phyloP scores from a whole-genome alignment of 2,113 vertebrate species.

The Phalacrocorax brasilianus region DNA sequence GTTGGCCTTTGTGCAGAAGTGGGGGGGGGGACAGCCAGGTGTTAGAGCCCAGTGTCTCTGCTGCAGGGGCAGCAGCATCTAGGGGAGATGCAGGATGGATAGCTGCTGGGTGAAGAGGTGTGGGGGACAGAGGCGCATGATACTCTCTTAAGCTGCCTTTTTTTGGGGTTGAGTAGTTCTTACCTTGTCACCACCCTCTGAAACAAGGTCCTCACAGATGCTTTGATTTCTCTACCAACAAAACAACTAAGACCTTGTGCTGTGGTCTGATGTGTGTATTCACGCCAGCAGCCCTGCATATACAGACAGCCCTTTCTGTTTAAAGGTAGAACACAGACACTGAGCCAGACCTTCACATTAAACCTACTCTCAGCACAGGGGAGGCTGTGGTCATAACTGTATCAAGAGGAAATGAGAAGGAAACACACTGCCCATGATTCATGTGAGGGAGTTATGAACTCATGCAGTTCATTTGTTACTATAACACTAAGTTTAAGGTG shows the following conservation, averaged over 20 bases:
- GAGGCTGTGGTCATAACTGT: not conserved
- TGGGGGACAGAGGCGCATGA: not conserved
- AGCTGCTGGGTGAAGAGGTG: not conserved
- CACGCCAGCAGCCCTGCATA: not conserved
- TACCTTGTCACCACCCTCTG: not conserved
- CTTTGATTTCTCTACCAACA: not conserved
- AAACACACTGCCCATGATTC: not conserved
- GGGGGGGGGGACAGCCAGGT: not conserved
- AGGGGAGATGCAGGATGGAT: not conserved
- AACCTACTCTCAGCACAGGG: not conserved
- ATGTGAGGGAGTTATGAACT: not conserved
- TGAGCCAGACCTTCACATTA: fast-evolving
- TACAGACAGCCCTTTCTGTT: not conserved
- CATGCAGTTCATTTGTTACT: fast-evolving
- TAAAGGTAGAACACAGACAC: not conserved
- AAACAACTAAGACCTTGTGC: not conserved
- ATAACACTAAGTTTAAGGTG: not conserved
- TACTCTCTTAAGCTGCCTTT: not conserved
- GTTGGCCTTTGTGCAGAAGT: not conserved
- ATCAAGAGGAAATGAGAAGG: not conserved
- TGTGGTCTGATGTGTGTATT: not conserved
- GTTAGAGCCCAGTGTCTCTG: not conserved
- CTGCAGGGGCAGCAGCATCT: not conserved
- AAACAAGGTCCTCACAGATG: not conserved
- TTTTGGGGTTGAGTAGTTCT: fast-evolving